phyloP scores from a whole-genome alignment of 2,888 invertebrate species.

The Tipula helvola region DNA sequence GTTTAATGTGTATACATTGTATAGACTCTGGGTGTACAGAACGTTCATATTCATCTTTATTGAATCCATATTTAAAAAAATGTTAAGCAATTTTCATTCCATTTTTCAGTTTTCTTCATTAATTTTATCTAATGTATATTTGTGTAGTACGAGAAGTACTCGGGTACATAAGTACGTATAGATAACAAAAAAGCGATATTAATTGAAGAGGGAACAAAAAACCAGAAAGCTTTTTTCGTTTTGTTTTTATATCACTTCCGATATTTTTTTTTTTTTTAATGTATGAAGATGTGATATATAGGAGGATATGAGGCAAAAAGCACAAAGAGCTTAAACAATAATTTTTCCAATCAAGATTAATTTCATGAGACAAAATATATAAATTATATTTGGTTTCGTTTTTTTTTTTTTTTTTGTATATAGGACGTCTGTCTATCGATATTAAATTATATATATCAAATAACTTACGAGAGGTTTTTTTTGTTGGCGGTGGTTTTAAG shows the following conservation, averaged over 20 bases:
- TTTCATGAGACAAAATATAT: neutral
- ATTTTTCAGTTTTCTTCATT: neutral
- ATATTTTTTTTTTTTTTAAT: neutral
- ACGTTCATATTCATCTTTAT: neutral
- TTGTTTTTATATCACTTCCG: neutral
- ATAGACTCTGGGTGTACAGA: neutral
- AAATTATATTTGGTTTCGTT: neutral
- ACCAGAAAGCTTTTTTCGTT: neutral
- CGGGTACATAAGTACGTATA: neutral
- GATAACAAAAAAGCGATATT: neutral
- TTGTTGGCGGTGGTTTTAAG: neutral
- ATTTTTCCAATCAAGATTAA: neutral
- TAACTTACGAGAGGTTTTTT: neutral
- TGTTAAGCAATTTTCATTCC: neutral
- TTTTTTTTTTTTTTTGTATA: neutral
- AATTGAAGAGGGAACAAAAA: neutral
- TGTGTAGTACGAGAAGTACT: neutral
- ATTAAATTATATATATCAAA: slow-evolving; percentile 4
- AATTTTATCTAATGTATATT: neutral
- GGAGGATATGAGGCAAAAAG: neutral
- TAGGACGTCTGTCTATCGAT: neutral
- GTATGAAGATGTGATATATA: neutral
- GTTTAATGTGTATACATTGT: neutral
- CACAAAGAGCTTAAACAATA: neutral
- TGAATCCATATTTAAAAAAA: neutral